Base-by-base conservation (phyloP, 2,113 vertebrate species). In the Phasianus colchicus region DNA sequence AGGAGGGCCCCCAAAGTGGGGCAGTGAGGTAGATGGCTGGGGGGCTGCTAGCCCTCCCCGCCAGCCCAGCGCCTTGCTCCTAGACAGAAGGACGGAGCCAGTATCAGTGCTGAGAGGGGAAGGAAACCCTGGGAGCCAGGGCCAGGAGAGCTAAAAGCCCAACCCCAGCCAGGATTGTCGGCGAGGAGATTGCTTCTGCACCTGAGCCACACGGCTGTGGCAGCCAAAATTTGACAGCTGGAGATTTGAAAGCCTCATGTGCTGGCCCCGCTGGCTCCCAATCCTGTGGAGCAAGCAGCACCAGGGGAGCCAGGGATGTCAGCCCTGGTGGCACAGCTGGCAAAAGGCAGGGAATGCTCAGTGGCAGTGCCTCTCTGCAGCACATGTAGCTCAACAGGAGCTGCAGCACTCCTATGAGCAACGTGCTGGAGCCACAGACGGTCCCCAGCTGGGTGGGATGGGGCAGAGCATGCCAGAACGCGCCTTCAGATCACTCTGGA, bases 191-290 rank as follows among this genome's bases (percentile, higher is more conserved):
- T n/a, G 8, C 57, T 94, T 45, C 72, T 80, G 89, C 91, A 94
- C 96, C 94, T 92, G 91, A 95, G 90, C 65, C 0, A 11, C 4
- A 65, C 0, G 29, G 72, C 61, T 7, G 42, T 0, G 10, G 64
- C 70, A 63, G 91, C 94, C 94, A 64, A 80, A 76, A 58, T 63
- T 64, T 86, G 15, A 25, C 88, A 94, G 90, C 89, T 85, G 94
- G 82, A 86, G 58, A 92, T 29, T 27, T 42, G 3, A 86, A 63
- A 40, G 40, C 15, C 1, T 1, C 9, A 15, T 2, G 3, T 0
- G 3, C 64, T 1, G 1, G 47, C 47, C 21, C 36, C 2, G 1
- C 4, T 11, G 65, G 36, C 76, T 40, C 57, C 16, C 2, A 55
- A 29, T 29, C 25, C 43, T 42, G 45, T 4, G 4, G 70, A 2